Base-by-base conservation (phyloP, 1,140 invertebrate species). In the Charaxes varanes region DNA sequence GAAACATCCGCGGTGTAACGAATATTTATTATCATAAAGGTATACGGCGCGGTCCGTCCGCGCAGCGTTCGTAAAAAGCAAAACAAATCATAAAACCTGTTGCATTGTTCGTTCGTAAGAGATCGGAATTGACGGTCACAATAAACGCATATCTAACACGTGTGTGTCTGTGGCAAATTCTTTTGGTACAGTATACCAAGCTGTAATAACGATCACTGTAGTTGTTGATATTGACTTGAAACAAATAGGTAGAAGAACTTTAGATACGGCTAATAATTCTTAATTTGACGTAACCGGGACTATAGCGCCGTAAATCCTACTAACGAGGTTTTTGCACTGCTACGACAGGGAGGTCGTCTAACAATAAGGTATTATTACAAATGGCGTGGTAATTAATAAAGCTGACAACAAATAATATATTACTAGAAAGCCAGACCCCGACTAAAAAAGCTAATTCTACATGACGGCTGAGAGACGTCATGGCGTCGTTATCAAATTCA, bases 41-140 rank as follows among this genome's bases (percentile, higher is more conserved):
- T 38, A 31, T 37, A 43, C 21, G 15, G 7, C 22, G 28, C 22
- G n/a, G 19, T 6, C 34, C 35, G 22, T 26, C 41, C 34, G 19
- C 10, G 6, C 47, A 40, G 41, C 51, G 45, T 15, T 17, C 31
- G 51, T 57, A 73, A 70, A 74, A 66, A 67, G 49, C 50, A 67
- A 74, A 79, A 66, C 55, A 72, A 76, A 65, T 46, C 51, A 65
- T 67, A 68, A 67, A 76, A 76, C 63, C 62, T 49, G 70, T 70
- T 74, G 68, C 71, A 80, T 80, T 80, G 76, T 80, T 80, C 76
- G 65, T 63, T 72, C 54, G 43, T 42, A 53, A 59, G 56, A 58
- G 60, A 72, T 57, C 65, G 64, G 52, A 53, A 41, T 32, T 27
- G 26, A 44, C 22, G 28, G 45, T 31, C 44, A 53, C 66, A 71